phyloP scores from a whole-genome alignment of 2,888 invertebrate genomes.

The Chalcosyrphus nemorum region DNA sequence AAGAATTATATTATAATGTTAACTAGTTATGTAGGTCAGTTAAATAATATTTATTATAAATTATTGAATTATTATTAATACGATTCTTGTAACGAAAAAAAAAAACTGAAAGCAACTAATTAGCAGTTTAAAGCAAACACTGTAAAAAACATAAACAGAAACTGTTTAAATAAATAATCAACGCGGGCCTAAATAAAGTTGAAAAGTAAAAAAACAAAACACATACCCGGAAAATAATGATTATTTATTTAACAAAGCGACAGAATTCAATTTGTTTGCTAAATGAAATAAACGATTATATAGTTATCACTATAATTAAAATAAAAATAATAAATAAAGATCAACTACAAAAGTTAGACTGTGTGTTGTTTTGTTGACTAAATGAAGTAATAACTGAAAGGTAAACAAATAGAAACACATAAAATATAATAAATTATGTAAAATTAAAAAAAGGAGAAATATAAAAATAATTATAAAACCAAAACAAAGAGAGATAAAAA shows the following conservation, averaged over 20 bases:
- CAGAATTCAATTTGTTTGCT: slow-evolving; percentile 60
- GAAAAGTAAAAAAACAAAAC: slow-evolving; percentile 75
- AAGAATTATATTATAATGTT: slow-evolving; percentile 79
- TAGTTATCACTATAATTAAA: slow-evolving; percentile 59
- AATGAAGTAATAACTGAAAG: slow-evolving; percentile 31
- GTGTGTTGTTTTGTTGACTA: slow-evolving; percentile 78
- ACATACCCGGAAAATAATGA: slow-evolving; percentile 77
- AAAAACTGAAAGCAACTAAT: slow-evolving; percentile 64
- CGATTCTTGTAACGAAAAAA: slow-evolving; percentile 68
- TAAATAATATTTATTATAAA: slow-evolving; percentile 79
- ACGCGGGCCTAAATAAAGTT: slow-evolving; percentile 65
- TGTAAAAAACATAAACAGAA: slow-evolving; percentile 74
- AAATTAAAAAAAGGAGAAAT: slow-evolving; percentile 31
- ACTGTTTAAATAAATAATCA: slow-evolving; percentile 74
- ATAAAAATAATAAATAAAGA: slow-evolving; percentile 59
- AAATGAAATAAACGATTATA: slow-evolving; percentile 46
- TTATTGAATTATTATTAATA: slow-evolving; percentile 75
- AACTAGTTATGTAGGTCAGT: slow-evolving; percentile 82
- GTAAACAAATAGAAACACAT: slow-evolving; percentile 11
- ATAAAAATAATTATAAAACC: slow-evolving; percentile 37
- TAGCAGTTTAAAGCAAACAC: slow-evolving; percentile 74
- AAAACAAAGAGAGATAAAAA: slow-evolving; percentile 50
- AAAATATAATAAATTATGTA: slow-evolving; percentile 53
- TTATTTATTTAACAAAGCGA: slow-evolving; percentile 76
- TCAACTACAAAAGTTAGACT: slow-evolving; percentile 77